phyloP scores from a whole-genome alignment of 2,888 invertebrate genomes.

The Epicampocera succincta region DNA sequence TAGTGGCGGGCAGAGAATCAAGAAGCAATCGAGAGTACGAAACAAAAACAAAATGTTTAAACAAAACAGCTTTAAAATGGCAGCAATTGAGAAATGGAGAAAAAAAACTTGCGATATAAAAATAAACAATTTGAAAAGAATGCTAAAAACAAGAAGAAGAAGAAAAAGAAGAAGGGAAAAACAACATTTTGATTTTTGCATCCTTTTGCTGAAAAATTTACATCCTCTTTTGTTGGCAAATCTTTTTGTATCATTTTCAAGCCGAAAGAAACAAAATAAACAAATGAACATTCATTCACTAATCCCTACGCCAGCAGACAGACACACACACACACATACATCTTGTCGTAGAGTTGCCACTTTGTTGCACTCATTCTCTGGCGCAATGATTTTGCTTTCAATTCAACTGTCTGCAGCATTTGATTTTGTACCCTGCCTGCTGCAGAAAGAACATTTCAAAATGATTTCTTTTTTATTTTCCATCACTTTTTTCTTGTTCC shows the following conservation, averaged over 20 bases:
- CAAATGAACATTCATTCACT: constrained; percentile 27
- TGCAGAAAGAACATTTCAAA: too few species aligned
- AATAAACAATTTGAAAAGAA: constrained; percentile 24
- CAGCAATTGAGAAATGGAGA: constrained; percentile 38
- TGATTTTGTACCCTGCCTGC: too few species aligned
- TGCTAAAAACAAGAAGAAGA: background rate
- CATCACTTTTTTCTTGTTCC: background rate
- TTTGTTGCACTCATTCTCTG: background rate
- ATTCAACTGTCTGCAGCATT: constrained; percentile 19
- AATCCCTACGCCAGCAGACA: background rate
- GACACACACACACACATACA: background rate
- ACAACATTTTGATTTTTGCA: constrained; percentile 43
- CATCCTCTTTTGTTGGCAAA: constrained; percentile 6
- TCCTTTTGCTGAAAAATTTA: constrained; percentile 19
- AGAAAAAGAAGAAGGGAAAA: background rate
- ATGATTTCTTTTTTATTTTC: background rate
- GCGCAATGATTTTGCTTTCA: constrained; percentile 8
- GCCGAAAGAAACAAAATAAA: background rate
- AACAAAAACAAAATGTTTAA: constrained; percentile 1
- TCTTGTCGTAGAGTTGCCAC: background rate
- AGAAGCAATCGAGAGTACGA: background rate
- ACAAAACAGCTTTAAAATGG: constrained; percentile 36
- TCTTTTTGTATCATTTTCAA: constrained; percentile 13
- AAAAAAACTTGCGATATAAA: constrained; percentile 13
- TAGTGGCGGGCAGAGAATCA: background rate